Base-by-base conservation (phyloP, 30 jellyfish, hydroid and myxozoan genomes). In the Aurelia coerulea region DNA sequence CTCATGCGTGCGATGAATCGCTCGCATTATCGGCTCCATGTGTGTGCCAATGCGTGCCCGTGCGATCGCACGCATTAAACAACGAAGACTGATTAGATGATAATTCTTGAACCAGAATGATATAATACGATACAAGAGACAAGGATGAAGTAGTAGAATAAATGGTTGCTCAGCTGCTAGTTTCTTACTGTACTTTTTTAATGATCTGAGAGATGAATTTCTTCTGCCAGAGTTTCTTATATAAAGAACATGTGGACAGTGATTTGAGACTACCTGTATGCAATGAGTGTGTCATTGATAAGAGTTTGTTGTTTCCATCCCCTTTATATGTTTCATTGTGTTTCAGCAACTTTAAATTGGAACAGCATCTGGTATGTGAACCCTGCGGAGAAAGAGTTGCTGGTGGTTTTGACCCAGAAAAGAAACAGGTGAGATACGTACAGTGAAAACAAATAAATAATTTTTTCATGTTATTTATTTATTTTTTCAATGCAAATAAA, bases 341-440 rank as follows among this genome's bases (percentile, higher is more conserved):
- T 37, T 74, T 18, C 65, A 94, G 98, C 70, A 88, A 88, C 17
- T 87, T 94, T 35, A 69, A 76, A 34, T 33, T 93, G n/a, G 91
- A 79, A 34, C 79, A 88, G 62, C 96, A 89, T 66, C 52, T 94
- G 29, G 78, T 90, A 8, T 94, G 98, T 74, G 98, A 94, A 72
- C 97, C 98, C 49, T 94, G 98, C 72, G 90, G 93, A 14, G 85
- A 78, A 16, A 63, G 67, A 76, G 88, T 94, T 23, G 87, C 84
- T 88, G 98, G 98, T 18, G 98, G 97, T 15, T 94, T 94, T 76
- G 98, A 94, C 85, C 98, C 98, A 12, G 97, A 88, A n/a, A 83
- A 46, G 50, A 94, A 94, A 76, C 96, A 94, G 95, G 98, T 93
- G 13, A 23, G 90, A 32, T n/a, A 51, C n/a, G n/a, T n/a, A n/a